Evolutionary conservation across 2,888 invertebrate species (phyloP).

Genomic region (Sericinus montela): DNA sequence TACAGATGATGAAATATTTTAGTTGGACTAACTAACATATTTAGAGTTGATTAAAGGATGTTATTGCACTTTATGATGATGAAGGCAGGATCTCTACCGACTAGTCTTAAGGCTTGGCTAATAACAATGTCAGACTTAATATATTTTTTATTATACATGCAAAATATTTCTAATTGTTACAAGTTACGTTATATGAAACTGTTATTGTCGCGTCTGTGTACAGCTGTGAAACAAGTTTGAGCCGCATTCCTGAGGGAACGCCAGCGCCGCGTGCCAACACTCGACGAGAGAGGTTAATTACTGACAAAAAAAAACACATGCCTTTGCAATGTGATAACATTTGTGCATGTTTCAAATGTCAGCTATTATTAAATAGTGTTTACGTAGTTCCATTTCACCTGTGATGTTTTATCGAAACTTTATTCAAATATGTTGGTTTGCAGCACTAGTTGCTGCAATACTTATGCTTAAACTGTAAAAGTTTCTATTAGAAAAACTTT

Average conservation of each 20-base stretch:
- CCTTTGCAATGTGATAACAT: constrained; percentile 7
- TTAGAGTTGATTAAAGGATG: no score
- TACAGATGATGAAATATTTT: no score
- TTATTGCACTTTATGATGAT: no score
- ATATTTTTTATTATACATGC: no score
- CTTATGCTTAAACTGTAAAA: no score
- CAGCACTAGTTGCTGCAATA: no score
- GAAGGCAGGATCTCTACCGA: no score
- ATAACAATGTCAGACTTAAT: no score
- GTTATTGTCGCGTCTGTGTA: constrained; percentile 50
- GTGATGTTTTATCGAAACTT: neutral
- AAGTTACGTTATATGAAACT: constrained; percentile 31
- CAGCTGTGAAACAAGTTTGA: constrained; percentile 61
- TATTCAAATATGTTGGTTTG: no score
- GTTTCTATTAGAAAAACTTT: no score
- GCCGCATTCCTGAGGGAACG: constrained; percentile 68
- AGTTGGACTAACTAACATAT: no score
- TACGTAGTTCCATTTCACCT: constrained; percentile 5
- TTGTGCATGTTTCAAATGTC: constrained; percentile 10
- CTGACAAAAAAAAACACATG: constrained; percentile 25
- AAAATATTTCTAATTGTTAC: neutral
- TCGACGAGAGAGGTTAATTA: constrained; percentile 40
- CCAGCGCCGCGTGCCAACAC: constrained; percentile 38
- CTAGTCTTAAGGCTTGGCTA: no score
- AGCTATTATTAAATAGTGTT: constrained; percentile 2